Evolutionary conservation across 2,888 invertebrate genomes (phyloP).

Genomic region (Parthenolecanium corni): DNA sequence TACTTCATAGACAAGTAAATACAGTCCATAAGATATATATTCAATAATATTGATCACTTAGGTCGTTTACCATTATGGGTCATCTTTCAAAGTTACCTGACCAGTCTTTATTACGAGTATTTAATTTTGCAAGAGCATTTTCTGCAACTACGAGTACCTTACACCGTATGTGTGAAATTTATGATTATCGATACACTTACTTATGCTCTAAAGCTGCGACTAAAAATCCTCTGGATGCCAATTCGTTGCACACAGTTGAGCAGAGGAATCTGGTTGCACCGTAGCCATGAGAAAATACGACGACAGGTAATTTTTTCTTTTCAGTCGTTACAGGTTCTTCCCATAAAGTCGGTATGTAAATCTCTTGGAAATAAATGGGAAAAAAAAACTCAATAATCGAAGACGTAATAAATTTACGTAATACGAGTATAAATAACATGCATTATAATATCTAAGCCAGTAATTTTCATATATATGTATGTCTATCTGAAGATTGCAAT

Average conservation of each 20-base stretch:
- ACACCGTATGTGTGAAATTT: too few species aligned
- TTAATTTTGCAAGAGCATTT: too few species aligned
- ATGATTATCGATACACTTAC: conserved; percentile 36
- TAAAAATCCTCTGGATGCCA: conserved; percentile 54
- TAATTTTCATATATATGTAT: not conserved
- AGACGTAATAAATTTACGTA: conserved; percentile 4
- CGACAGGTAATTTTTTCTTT: conserved; percentile 40
- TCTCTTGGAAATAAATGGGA: conserved; percentile 38
- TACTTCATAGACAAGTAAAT: too few species aligned
- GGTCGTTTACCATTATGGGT: too few species aligned
- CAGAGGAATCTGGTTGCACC: conserved; percentile 51
- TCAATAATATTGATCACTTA: too few species aligned
- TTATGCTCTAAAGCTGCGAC: conserved; percentile 55
- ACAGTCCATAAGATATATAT: too few species aligned
- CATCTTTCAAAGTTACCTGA: too few species aligned
- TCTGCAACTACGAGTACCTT: too few species aligned
- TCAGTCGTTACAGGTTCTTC: conserved; percentile 36
- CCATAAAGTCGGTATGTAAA: conserved; percentile 45
- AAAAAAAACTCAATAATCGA: conserved; percentile 22
- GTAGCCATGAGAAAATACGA: conserved; percentile 55
- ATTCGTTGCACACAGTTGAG: conserved; percentile 47
- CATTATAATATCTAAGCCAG: not conserved
- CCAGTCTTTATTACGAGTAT: too few species aligned
- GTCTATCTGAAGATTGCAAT: too few species aligned
- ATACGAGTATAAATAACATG: not conserved